These are phyloP conservation scores for Ischnus inquisitorius DNA, from an alignment of 2,888 invertebrate genomes.

Conservation along the genomic window DNA sequence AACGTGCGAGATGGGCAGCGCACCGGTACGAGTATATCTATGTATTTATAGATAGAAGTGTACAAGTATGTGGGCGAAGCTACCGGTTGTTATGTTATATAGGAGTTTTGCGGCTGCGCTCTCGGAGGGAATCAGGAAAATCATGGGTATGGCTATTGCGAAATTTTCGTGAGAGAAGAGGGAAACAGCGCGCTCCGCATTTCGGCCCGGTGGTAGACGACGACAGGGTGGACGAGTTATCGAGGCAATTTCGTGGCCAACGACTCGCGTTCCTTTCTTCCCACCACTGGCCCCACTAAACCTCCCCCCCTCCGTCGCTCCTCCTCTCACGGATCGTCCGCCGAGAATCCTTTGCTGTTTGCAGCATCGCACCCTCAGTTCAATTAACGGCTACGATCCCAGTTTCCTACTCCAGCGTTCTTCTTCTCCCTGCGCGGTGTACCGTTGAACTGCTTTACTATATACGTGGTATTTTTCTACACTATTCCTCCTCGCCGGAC, in stretches of 20 bases:
- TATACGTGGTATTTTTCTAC: constrained; percentile 18
- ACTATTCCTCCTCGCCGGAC: neutral
- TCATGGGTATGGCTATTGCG: constrained; percentile 56
- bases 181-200: constrained; percentile 53
- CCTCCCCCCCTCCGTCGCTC: constrained; percentile 21
- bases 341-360: constrained; percentile 68
- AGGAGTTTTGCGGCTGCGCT: constrained; percentile 44
- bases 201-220: constrained; percentile 65
- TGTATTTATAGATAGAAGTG: neutral
- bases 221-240: constrained; percentile 72
- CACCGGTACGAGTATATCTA: neutral
- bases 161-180: constrained; percentile 54
- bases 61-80: neutral
- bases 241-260: constrained; percentile 78
- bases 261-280: constrained; percentile 74
- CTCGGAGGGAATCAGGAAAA: constrained; percentile 49
- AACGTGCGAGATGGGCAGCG: constrained; percentile 14
- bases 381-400: constrained; percentile 77
- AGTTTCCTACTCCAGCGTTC: constrained; percentile 67
- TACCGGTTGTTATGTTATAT: constrained; percentile 5
- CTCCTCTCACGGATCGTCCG: constrained; percentile 44
- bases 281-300: no score
- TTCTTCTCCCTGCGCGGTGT: constrained; percentile 38
- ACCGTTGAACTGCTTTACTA: constrained; percentile 20
- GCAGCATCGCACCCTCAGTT: constrained; percentile 74